Conservation (phyloP, 2,888 invertebrate genomes). For the Drosophila demipolita region DNA sequence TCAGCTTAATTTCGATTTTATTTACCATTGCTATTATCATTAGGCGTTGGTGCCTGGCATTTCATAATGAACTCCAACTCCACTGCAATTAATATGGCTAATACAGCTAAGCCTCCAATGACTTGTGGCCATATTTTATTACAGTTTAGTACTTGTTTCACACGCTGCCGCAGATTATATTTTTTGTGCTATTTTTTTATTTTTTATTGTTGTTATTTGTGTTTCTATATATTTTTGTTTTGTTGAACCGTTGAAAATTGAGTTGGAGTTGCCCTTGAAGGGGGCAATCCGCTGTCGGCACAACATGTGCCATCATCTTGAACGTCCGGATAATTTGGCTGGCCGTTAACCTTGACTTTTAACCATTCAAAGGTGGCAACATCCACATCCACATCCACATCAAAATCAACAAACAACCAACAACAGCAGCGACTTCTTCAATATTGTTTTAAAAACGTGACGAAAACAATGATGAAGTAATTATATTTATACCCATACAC, state of each 20-base stretch:
- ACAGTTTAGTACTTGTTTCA: conserved; percentile 39
- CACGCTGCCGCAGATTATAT: conserved; percentile 44
- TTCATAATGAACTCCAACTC: conserved; percentile 31
- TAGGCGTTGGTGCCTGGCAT: conserved; percentile 48
- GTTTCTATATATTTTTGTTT: conserved; percentile 16
- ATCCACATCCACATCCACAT: background rate
- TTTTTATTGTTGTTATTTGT: background rate
- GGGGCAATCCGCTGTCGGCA: conserved; percentile 11
- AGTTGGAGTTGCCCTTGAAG: conserved; percentile 44
- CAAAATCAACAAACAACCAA: background rate
- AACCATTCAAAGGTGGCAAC: conserved; percentile 38
- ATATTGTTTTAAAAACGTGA: conserved; percentile 67
- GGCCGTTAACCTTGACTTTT: conserved; percentile 73
- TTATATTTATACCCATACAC: conserved; percentile 31
- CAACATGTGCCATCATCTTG: conserved; percentile 42
- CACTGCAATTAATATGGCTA: conserved; percentile 43
- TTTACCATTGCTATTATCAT: conserved; percentile 35
- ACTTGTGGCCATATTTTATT: conserved; percentile 41
- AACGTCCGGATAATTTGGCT: conserved; percentile 49
- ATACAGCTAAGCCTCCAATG: conserved; percentile 8
- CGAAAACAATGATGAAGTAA: conserved; percentile 73
- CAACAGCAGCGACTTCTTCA: conserved; percentile 28
- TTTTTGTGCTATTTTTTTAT: conserved; percentile 3
- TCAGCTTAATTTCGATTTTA: conserved; percentile 22
- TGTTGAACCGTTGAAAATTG: conserved; percentile 27